phyloP scores from a whole-genome alignment of 2,888 invertebrate genomes.

The Pollenia labialis region DNA sequence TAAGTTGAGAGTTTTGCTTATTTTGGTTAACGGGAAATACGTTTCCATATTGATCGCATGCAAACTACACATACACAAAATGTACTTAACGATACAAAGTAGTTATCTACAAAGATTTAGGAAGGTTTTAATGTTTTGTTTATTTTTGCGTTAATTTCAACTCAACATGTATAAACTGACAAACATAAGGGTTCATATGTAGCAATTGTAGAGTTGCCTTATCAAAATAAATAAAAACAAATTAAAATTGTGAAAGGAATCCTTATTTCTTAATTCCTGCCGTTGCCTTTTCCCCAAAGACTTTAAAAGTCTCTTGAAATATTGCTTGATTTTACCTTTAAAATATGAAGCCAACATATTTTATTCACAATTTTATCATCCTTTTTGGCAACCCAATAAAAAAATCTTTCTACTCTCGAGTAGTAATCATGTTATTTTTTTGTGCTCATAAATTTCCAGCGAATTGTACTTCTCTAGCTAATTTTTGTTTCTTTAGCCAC shows the following conservation, averaged over 20 bases:
- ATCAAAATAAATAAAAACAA: too few species aligned
- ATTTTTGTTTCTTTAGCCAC: constrained; percentile 35
- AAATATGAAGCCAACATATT: neutral
- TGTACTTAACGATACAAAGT: constrained; percentile 27
- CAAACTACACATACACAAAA: constrained; percentile 2
- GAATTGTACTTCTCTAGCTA: constrained; percentile 28
- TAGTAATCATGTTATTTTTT: constrained; percentile 12
- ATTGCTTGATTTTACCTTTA: too few species aligned
- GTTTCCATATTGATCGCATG: constrained; percentile 35
- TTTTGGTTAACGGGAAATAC: constrained; percentile 36
- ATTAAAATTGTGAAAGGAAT: too few species aligned
- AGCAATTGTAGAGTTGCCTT: constrained; percentile 16
- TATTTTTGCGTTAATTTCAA: constrained; percentile 21
- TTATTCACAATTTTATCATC: neutral
- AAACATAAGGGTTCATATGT: neutral
- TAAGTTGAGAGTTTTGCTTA: constrained; percentile 45
- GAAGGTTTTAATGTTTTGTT: constrained; percentile 23
- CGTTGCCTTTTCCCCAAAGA: too few species aligned
- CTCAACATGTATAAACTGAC: neutral
- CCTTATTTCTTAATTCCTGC: too few species aligned
- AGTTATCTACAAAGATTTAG: constrained; percentile 36
- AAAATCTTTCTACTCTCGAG: neutral
- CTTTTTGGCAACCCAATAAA: constrained; percentile 1
- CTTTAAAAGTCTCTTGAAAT: too few species aligned
- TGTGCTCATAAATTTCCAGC: constrained; percentile 26